Evolutionary conservation across 2,797 vertebrate genomes (phyloP).

Genomic region (Pterois miles): DNA sequence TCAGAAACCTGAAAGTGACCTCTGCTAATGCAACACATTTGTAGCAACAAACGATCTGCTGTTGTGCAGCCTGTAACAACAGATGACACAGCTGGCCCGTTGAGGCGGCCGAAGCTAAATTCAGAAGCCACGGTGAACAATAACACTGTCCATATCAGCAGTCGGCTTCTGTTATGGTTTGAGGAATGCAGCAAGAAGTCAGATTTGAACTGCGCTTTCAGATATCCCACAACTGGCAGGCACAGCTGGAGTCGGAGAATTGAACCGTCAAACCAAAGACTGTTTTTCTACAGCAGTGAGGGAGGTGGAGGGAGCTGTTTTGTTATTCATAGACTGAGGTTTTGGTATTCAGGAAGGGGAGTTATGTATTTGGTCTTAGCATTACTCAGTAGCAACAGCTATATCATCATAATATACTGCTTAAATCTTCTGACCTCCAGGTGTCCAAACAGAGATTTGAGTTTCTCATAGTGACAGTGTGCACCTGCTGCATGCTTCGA

Average conservation of each 20-base stretch:
- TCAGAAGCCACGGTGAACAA: constrained; percentile 52
- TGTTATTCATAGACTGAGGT: constrained; percentile 57
- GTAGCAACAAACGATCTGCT: not conserved
- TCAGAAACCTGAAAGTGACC: not conserved
- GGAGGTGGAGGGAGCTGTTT: constrained; percentile 39
- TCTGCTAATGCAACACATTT: constrained; percentile 10
- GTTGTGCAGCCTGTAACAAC: constrained; percentile 10
- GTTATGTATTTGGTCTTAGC: constrained; percentile 50
- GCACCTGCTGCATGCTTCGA: constrained; percentile 24
- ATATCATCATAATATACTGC: constrained; percentile 40
- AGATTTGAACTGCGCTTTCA: constrained; percentile 21
- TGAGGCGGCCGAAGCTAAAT: constrained; percentile 25
- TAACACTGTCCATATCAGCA: constrained; percentile 14
- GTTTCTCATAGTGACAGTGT: constrained; percentile 14
- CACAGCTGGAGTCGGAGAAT: constrained; percentile 34
- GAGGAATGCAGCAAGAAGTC: constrained; percentile 22
- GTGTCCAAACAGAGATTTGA: constrained; percentile 38
- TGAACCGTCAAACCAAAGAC: constrained; percentile 46
- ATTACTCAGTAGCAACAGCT: constrained; percentile 44
- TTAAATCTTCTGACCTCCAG: constrained; percentile 56
- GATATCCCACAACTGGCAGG: constrained; percentile 29
- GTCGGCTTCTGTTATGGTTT: constrained; percentile 32
- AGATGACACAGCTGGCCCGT: constrained; percentile 11
- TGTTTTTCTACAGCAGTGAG: constrained; percentile 27
- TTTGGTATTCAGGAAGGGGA: constrained; percentile 60